These are phyloP conservation scores for Fundulus diaphanus DNA, from an alignment of 2,797 vertebrate species.

Conservation along the genomic window DNA sequence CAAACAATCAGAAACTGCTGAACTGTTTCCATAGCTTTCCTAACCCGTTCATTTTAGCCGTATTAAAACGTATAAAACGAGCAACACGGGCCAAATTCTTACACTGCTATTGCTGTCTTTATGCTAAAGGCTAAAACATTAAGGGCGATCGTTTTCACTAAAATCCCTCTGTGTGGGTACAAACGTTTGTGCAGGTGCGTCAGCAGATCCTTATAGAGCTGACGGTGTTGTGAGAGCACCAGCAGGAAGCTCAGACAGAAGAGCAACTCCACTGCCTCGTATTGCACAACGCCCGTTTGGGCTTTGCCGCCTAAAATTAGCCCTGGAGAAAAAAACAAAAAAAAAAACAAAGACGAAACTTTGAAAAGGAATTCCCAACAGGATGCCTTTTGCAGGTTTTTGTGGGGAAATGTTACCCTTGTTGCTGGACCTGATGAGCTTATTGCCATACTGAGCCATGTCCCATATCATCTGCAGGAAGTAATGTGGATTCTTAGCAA, in stretches of 20 bases:
- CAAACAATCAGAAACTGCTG: too few species aligned
- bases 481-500: constrained; percentile 85
- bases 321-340: constrained; percentile 44
- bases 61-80: too few species aligned
- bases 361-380: not conserved
- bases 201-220: constrained; percentile 83
- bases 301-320: constrained; percentile 61
- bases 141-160: not conserved
- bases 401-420: constrained; percentile 72
- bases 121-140: not conserved
- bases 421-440: constrained; percentile 83
- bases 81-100: too few species aligned
- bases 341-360: not conserved
- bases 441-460: constrained; percentile 79
- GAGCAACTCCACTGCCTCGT: constrained; percentile 85
- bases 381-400: not conserved
- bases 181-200: constrained; percentile 81
- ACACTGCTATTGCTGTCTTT: too few species aligned
- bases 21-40: too few species aligned
- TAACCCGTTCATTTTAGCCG: too few species aligned
- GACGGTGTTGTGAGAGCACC: constrained; percentile 81
- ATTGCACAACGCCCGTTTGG: constrained; percentile 73
- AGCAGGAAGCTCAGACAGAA: constrained; percentile 85
- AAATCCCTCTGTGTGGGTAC: constrained; percentile 40
- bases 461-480: constrained; percentile 88